Conservation (phyloP, 2,888 invertebrate genomes). For the Torymus texanus region DNA sequence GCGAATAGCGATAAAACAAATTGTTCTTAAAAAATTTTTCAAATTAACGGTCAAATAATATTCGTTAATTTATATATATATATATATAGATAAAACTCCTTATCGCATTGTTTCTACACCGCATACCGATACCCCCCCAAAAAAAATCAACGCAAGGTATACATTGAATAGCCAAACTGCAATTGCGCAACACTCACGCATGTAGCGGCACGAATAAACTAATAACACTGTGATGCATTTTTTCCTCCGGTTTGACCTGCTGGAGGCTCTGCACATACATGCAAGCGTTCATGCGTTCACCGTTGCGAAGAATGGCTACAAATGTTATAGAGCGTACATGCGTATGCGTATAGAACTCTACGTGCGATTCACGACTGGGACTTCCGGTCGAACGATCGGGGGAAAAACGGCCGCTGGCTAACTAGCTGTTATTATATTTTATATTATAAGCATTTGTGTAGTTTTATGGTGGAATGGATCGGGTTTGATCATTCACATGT, state of each 20-base stretch:
- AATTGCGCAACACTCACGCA: background rate
- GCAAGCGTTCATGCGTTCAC: constrained; percentile 4
- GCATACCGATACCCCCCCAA: too few species aligned
- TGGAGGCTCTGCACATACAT: too few species aligned
- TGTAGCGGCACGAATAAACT: constrained; percentile 9
- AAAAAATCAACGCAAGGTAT: too few species aligned
- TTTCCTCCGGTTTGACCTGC: background rate
- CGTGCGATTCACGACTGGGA: constrained; percentile 31
- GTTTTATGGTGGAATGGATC: too few species aligned
- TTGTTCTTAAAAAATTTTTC: too few species aligned
- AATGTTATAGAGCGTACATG: constrained; percentile 10
- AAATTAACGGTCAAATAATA: too few species aligned
- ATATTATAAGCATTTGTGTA: constrained; percentile 1
- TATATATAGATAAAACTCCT: too few species aligned
- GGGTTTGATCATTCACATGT: too few species aligned
- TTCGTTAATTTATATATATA: too few species aligned
- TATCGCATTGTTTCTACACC: too few species aligned
- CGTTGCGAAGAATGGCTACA: constrained; percentile 28
- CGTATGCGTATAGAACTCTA: background rate
- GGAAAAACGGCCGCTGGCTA: constrained; percentile 24
- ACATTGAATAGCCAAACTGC: too few species aligned
- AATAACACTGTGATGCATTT: background rate
- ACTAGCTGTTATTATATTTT: constrained; percentile 14
- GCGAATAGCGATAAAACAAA: too few species aligned
- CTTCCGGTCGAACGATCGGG: constrained; percentile 31